These are phyloP conservation scores for Odontesthes bonariensis DNA, from an alignment of 2,113 vertebrate species.

Conservation along the genomic window DNA sequence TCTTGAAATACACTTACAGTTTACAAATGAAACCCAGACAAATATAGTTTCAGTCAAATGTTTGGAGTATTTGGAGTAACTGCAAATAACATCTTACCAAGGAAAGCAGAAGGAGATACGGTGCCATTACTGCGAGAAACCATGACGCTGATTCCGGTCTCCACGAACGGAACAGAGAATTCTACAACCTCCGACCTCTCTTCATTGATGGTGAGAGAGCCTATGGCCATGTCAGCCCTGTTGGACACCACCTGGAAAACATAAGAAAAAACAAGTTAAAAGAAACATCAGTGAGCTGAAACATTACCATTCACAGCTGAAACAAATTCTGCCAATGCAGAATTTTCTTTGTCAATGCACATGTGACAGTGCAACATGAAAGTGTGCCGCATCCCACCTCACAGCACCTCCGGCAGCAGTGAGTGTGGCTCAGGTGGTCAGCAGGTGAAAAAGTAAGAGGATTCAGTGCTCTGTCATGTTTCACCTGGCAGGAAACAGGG, in stretches of 20 bases:
- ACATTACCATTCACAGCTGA: no score
- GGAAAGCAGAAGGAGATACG: slow-evolving; percentile 91
- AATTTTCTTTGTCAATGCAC: no score
- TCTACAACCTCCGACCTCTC: slow-evolving; percentile 92
- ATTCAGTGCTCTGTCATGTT: slow-evolving; percentile 42
- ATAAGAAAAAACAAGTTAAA: background rate
- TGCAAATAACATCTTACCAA: no score
- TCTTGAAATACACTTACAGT: no score
- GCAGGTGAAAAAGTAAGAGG: slow-evolving; percentile 40
- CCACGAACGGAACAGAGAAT: slow-evolving; percentile 93
- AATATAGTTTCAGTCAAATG: no score
- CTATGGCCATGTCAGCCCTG: slow-evolving; percentile 93
- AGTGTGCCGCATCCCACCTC: slow-evolving; percentile 8
- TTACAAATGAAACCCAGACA: no score
- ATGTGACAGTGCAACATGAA: background rate
- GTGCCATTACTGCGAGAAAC: slow-evolving; percentile 93
- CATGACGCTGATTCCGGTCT: slow-evolving; percentile 94
- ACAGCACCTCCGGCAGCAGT: slow-evolving; percentile 24
- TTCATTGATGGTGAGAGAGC: slow-evolving; percentile 92
- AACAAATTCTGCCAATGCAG: background rate
- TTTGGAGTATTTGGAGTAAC: no score
- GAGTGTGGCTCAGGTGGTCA: slow-evolving; percentile 47
- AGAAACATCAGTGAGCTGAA: background rate
- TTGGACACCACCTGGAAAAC: slow-evolving; percentile 87
- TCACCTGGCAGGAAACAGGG: slow-evolving; percentile 49